Conservation (phyloP, 2,797 vertebrate genomes). For the Cuculus canorus region DNA sequence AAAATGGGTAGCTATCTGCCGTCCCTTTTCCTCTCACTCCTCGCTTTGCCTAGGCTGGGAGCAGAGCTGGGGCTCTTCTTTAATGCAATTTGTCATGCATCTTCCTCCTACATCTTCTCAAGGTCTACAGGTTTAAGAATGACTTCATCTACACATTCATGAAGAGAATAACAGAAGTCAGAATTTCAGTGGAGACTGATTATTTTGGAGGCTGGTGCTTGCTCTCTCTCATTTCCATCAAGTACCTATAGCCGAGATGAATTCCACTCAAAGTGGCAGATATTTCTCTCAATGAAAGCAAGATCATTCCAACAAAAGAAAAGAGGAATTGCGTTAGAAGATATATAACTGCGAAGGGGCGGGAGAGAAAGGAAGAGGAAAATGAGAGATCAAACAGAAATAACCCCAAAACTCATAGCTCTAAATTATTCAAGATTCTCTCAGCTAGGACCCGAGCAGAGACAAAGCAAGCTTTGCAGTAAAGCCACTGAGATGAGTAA, state of each 20-base stretch:
- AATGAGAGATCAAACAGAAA: constrained; percentile 13
- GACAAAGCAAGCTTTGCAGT: neutral
- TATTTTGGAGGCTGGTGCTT: neutral
- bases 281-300: neutral
- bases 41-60: neutral
- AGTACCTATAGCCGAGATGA: neutral
- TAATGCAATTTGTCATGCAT: neutral
- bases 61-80: neutral
- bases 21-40: neutral
- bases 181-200: neutral
- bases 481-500: neutral
- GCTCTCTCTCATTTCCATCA: neutral
- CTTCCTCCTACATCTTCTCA: neutral
- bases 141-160: neutral
- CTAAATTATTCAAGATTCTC: neutral
- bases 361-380: neutral
- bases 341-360: neutral
- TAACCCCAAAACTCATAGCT: neutral
- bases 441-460: neutral
- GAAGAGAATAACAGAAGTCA: neutral
- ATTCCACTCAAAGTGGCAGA: neutral
- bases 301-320: neutral
- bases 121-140: neutral
- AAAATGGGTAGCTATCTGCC: neutral
- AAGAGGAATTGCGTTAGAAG: neutral